phyloP scores from a whole-genome alignment of 2,888 invertebrate genomes.

The Plebejus anna region DNA sequence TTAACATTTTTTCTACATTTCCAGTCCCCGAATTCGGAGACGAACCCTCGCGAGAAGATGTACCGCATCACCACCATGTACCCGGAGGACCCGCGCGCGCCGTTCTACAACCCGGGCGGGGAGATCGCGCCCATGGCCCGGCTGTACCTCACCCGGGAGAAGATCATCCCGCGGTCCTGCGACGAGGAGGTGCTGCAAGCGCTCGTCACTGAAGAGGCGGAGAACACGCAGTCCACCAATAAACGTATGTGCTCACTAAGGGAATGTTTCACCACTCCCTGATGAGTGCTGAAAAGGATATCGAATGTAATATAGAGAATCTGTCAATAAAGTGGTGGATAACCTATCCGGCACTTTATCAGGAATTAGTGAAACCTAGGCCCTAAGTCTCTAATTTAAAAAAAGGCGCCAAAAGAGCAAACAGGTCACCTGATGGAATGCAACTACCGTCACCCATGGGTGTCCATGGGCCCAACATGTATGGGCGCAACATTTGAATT shows the following conservation, averaged over 20 bases:
- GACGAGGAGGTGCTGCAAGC: conserved; percentile 82
- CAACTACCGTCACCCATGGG: no score
- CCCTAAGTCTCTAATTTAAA: no score
- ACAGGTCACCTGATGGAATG: no score
- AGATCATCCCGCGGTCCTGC: conserved; percentile 86
- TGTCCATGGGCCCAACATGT: no score
- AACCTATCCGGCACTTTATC: no score
- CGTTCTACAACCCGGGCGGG: conserved; percentile 90
- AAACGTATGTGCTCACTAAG: conserved; percentile 73
- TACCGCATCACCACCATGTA: conserved; percentile 93
- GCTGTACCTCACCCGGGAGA: conserved; percentile 87
- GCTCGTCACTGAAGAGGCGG: conserved; percentile 81
- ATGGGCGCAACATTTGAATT: no score
- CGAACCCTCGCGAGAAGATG: conserved; percentile 90
- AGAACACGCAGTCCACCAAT: conserved; percentile 83
- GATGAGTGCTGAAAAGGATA: no score
- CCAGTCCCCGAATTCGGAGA: conserved; percentile 89
- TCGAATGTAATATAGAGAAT: no score
- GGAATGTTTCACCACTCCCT: no score
- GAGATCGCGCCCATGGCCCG: conserved; percentile 91
- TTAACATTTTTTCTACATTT: conserved; percentile 23
- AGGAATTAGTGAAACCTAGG: no score
- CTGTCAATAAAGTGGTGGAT: no score
- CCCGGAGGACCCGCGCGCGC: conserved; percentile 94
- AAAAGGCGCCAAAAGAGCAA: no score